phyloP scores from a whole-genome alignment of 2,888 invertebrate species.

The Therioaphis trifolii region DNA sequence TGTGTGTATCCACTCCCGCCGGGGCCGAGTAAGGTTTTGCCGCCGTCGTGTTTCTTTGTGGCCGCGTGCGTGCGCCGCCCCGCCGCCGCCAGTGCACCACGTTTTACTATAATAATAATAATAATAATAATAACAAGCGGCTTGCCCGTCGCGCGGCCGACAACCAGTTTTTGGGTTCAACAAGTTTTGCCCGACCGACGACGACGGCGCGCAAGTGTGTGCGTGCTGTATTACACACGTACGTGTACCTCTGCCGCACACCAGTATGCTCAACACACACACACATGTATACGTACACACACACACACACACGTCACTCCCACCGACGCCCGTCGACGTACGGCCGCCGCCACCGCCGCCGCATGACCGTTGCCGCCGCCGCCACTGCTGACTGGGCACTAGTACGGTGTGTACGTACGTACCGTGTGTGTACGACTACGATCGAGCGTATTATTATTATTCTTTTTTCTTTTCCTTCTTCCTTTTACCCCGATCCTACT shows the following conservation, averaged over 20 bases:
- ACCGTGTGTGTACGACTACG: background rate
- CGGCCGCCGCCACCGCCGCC: conserved; percentile 11
- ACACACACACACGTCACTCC: background rate
- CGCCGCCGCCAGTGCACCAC: background rate
- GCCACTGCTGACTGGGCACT: conserved; percentile 48
- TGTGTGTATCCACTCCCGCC: background rate
- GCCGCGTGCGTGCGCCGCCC: conserved; percentile 12
- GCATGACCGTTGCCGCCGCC: conserved; percentile 3
- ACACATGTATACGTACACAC: too few relatives aligned
- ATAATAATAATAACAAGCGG: conserved; percentile 36
- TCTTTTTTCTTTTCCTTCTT: background rate
- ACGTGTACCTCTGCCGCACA: background rate
- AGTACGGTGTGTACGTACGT: background rate
- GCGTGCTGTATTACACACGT: background rate
- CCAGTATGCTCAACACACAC: too few relatives aligned
- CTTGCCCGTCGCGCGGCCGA: conserved; percentile 27
- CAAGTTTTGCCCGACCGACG: conserved; percentile 48
- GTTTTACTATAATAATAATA: conserved; percentile 24
- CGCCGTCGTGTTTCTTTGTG: conserved; percentile 35
- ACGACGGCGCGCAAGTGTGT: background rate
- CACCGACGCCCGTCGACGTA: background rate
- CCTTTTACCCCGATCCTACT: conserved; percentile 25
- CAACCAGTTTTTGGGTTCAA: conserved; percentile 62
- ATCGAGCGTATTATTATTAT: background rate
- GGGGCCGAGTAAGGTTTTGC: background rate